These are phyloP conservation scores for Tribolium madens DNA, from an alignment of 1,140 invertebrate genomes.

Conservation along the genomic window DNA sequence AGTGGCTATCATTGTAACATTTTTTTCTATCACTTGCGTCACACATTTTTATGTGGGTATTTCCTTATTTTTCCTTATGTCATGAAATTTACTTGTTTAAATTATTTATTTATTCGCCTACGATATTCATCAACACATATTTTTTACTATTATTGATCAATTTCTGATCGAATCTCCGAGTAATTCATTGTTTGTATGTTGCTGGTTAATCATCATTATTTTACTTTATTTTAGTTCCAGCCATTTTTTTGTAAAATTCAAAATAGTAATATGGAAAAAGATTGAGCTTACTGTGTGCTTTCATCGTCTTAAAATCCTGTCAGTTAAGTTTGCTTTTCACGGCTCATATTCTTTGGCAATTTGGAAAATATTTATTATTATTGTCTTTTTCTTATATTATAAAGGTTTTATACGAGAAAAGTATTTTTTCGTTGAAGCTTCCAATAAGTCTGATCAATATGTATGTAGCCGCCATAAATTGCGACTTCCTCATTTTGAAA, in stretches of 20 bases:
- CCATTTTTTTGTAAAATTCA: constrained; percentile 9
- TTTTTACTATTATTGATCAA: not conserved
- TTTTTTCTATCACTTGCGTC: constrained; percentile 2
- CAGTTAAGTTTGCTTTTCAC: constrained; percentile 20
- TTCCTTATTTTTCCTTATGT: constrained; percentile 3
- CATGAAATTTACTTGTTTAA: not conserved
- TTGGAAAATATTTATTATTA: not conserved
- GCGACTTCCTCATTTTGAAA: constrained; percentile 10
- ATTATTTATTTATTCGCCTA: not conserved
- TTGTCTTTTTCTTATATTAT: not conserved
- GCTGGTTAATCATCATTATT: constrained; percentile 17
- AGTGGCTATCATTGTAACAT: too few species aligned
- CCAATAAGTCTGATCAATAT: constrained; percentile 10
- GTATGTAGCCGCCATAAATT: constrained; percentile 10
- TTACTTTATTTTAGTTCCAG: not conserved
- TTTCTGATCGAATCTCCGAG: not conserved
- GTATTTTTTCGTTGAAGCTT: not conserved
- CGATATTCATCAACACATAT: too few species aligned
- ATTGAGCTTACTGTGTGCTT: constrained; percentile 16
- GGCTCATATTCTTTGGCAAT: constrained; percentile 18
- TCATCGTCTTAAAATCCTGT: constrained; percentile 6
- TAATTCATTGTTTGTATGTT: not conserved
- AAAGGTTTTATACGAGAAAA: not conserved
- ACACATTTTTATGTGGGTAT: not conserved
- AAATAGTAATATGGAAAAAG: constrained; percentile 5